phyloP scores from a whole-genome alignment of 2,797 vertebrate genomes.

The Tiaroga cobitis region DNA sequence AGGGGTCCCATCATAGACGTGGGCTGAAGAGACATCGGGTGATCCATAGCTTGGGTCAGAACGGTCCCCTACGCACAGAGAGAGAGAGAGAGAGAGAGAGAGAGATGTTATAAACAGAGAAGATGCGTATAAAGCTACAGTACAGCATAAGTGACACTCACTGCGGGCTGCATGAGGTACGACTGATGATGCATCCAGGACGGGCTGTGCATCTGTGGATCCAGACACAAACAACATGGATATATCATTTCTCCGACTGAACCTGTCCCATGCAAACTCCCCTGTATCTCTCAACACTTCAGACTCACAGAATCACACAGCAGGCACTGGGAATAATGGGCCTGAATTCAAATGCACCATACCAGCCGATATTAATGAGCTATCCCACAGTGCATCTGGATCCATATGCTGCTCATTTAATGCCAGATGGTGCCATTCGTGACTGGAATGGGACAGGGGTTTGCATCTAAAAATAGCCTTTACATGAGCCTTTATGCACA shows the following conservation, averaged over 20 bases:
- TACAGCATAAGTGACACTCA: constrained; percentile 71
- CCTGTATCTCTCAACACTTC: background rate
- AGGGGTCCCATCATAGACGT: constrained; percentile 92
- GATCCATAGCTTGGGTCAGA: constrained; percentile 90
- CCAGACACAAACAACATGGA: background rate
- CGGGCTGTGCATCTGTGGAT: constrained; percentile 84
- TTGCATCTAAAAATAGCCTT: background rate
- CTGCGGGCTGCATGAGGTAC: constrained; percentile 93
- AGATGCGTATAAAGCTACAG: background rate
- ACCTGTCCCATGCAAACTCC: background rate
- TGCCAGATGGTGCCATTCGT: background rate
- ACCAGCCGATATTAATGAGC: too few relatives aligned
- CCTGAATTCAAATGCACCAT: background rate
- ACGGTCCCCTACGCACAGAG: constrained; percentile 82
- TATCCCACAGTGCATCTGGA: background rate
- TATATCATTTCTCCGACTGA: background rate
- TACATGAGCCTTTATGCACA: too few relatives aligned
- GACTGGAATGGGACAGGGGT: background rate
- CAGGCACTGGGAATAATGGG: background rate
- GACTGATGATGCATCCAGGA: constrained; percentile 94
- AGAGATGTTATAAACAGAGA: background rate
- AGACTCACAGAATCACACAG: background rate
- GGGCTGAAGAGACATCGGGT: constrained; percentile 91
- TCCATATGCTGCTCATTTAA: background rate
- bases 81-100: constrained; percentile 15